phyloP scores from a whole-genome alignment of 1,140 invertebrate species.

The Coenobita brevimanus region DNA sequence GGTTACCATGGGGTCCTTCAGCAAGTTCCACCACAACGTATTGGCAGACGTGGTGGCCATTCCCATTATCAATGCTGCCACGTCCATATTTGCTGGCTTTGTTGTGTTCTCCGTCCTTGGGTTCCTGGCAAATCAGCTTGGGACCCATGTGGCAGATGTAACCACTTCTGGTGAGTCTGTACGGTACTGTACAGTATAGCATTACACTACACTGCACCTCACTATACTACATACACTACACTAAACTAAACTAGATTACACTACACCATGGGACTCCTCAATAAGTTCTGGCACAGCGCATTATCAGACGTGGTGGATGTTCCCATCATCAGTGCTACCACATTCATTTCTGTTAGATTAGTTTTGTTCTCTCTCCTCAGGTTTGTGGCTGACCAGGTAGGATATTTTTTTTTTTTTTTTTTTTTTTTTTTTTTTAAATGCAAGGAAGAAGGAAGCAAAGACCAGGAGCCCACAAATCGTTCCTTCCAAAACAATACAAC shows the following conservation, averaged over 20 bases:
- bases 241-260: too few species aligned
- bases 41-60: slow-evolving; percentile 64
- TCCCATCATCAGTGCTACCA: not conserved
- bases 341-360: not conserved
- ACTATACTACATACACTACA: too few species aligned
- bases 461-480: too few species aligned
- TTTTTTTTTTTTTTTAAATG: too few species aligned
- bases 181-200: too few species aligned
- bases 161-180: slow-evolving; percentile 63
- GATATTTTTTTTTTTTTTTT: too few species aligned
- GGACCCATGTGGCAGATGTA: slow-evolving; percentile 69
- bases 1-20: slow-evolving; percentile 86
- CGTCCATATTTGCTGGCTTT: slow-evolving; percentile 69
- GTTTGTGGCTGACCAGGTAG: too few species aligned
- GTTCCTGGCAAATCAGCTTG: slow-evolving; percentile 83
- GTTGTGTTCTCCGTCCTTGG: slow-evolving; percentile 76
- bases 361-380: too few species aligned
- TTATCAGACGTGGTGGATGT: slow-evolving; percentile 60
- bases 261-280: slow-evolving; percentile 85
- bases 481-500: too few species aligned
- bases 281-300: slow-evolving; percentile 75
- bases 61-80: slow-evolving; percentile 64
- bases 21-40: slow-evolving; percentile 75
- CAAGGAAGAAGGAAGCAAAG: too few species aligned
- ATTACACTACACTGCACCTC: too few species aligned